Evolutionary conservation across 2,888 invertebrate genomes (phyloP), one percentile per base, ranked within the genome.

Genomic region (Ganaspis brasiliensis): DNA sequence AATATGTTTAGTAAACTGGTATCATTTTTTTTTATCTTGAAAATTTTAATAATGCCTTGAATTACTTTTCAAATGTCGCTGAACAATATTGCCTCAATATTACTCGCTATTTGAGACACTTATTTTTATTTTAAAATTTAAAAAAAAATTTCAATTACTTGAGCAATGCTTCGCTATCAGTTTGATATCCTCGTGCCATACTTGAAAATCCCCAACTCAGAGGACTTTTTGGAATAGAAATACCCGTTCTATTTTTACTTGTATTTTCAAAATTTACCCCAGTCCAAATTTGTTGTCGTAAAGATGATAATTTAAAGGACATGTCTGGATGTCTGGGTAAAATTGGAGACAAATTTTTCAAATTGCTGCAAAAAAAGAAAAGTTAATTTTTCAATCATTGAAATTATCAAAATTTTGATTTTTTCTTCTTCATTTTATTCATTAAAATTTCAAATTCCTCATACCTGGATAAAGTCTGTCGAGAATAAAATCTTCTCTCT

Each of bases 231-330:
- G 83, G 75, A 63, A 84, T 83, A 0, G 83, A 74, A 74, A 80
- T 79, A 6, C 81, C 80, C 1, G 76, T 26, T 24, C 55, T 76
- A 9, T 76, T 77, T 5, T 81, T 75, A 70, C 74, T 77, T 6
- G 92, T 90, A 14, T 92, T 93, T 81, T 92, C 93, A 83, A 77
- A 91, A 83, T 92, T 92, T 35, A 93, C 90, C 5, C 96, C 96
- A 2, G 94, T 95, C 96, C 96, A 96, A 63, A 96, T 93, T 91
- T 95, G 95, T 89, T 94, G 95, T 87, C 95, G 95, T 35, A 96
- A 88, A 0, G 95, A 93, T 78, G 93, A 93, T 6, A 96, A 90
- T 88, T 95, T 95, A 8, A 95, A 93, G 91, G 95, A 95, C 59
- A 95, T 92, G 86, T 95, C 94, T 67, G 84, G 85, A 56, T 67